These are phyloP conservation scores for Hepsetus odoe DNA, from an alignment of 2,113 vertebrate species.

Conservation along the genomic window DNA sequence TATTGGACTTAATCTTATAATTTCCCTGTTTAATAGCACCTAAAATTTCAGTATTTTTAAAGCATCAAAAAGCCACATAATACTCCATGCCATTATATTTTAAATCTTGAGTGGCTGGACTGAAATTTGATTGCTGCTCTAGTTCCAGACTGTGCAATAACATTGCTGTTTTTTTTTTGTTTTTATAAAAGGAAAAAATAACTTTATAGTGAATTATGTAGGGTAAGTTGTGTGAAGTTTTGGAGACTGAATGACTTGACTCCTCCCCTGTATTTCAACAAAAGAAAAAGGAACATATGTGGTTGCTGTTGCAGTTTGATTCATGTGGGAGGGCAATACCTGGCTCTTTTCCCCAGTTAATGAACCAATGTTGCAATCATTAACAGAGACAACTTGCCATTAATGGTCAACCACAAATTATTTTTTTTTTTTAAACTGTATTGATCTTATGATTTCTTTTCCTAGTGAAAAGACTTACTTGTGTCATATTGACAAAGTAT, in stretches of 20 bases:
- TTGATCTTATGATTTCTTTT: constrained; percentile 50
- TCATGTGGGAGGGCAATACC: background rate
- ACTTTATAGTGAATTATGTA: constrained; percentile 60
- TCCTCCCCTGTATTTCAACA: too few species aligned
- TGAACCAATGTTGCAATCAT: constrained; percentile 1
- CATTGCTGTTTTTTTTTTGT: constrained; percentile 59
- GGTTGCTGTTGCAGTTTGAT: too few species aligned
- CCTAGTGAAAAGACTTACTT: constrained; percentile 49
- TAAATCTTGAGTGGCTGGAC: too few species aligned
- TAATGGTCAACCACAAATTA: too few species aligned
- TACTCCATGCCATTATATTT: constrained; percentile 23
- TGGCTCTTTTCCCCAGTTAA: background rate
- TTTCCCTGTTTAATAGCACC: constrained; percentile 58
- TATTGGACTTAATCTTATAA: constrained; percentile 50
- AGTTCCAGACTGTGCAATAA: constrained; percentile 71
- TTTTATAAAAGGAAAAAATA: constrained; percentile 69
- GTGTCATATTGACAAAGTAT: constrained; percentile 61
- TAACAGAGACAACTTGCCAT: constrained; percentile 6
- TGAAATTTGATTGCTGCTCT: constrained; percentile 59
- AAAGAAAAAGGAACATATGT: too few species aligned
- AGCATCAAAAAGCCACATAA: constrained; percentile 37
- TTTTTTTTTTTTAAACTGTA: too few species aligned
- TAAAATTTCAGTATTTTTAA: constrained; percentile 50
- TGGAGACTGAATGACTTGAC: constrained; percentile 78
- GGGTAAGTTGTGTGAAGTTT: constrained; percentile 66